phyloP scores from a whole-genome alignment of 2,888 invertebrate genomes.

The Drosophila putrida region DNA sequence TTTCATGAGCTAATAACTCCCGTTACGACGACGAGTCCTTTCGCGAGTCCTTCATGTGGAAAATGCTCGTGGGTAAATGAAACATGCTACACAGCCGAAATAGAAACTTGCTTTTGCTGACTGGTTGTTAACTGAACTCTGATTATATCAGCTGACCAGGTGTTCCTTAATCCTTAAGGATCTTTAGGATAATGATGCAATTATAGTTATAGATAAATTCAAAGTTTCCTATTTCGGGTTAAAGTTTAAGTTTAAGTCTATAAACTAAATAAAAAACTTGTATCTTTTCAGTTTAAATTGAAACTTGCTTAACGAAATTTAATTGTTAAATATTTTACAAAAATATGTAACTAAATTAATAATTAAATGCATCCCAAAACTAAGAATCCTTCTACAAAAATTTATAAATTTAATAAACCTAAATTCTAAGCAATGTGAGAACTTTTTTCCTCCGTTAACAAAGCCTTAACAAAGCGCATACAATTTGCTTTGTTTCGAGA shows the following conservation, averaged over 20 bases:
- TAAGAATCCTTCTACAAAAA: no score
- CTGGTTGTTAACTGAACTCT: conserved; percentile 31
- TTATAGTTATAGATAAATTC: no score
- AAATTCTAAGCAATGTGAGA: conserved; percentile 5
- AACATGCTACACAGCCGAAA: conserved; percentile 35
- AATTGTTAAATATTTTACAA: no score
- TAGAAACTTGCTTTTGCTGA: conserved; percentile 42
- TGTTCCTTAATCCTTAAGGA: conserved; percentile 2
- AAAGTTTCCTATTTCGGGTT: background rate
- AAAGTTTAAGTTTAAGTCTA: no score
- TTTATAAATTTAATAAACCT: no score
- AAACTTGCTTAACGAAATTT: no score
- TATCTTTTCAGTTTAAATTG: no score
- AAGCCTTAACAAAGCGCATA: background rate
- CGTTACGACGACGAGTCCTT: conserved; percentile 42
- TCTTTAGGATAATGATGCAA: background rate
- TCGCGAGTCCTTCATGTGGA: conserved; percentile 58
- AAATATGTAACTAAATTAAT: no score
- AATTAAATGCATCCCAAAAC: no score
- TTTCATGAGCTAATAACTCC: conserved; percentile 67
- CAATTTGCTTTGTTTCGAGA: background rate
- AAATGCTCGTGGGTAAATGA: conserved; percentile 54
- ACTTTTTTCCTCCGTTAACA: background rate
- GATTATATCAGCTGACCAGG: conserved; percentile 52
- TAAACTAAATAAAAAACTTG: no score